phyloP scores from a whole-genome alignment of 2,888 invertebrate genomes.

The Epsilonema sp. region DNA sequence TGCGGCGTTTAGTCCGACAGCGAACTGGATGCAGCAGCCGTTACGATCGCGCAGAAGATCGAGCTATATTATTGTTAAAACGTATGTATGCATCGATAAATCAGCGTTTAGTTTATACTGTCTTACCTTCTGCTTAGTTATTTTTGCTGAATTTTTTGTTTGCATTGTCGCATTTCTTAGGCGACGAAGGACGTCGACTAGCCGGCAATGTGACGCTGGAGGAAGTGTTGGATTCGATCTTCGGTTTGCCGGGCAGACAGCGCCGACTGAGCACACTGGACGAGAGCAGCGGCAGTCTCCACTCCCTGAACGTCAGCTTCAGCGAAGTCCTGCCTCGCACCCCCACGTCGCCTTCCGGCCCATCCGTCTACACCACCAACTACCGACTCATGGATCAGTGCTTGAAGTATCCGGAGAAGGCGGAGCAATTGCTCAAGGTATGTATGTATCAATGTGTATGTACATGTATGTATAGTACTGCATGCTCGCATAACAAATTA shows the following conservation, averaged over 20 bases:
- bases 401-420: slow-evolving; percentile 20
- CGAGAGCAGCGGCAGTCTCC: not conserved
- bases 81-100: too few species aligned
- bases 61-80: too few species aligned
- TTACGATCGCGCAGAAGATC: too few species aligned
- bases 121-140: too few species aligned
- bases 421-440: slow-evolving; percentile 20
- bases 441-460: not conserved
- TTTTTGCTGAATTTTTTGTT: too few species aligned
- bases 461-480: too few species aligned
- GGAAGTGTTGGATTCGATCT: slow-evolving; percentile 74
- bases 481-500: too few species aligned
- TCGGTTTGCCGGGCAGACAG: slow-evolving; percentile 27
- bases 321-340: not conserved
- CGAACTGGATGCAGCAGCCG: too few species aligned
- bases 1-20: too few species aligned
- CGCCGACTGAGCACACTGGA: slow-evolving; percentile 2
- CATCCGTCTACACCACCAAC: slow-evolving; percentile 22
- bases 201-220: slow-evolving; percentile 46
- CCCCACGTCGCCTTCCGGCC: slow-evolving; percentile 15
- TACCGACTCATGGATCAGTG: slow-evolving; percentile 21
- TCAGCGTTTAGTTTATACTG: too few species aligned
- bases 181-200: slow-evolving; percentile 13
- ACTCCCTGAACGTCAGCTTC: not conserved
- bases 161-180: too few species aligned